Conservation (phyloP, 2,888 invertebrate genomes). For the Agrotis clavis region DNA sequence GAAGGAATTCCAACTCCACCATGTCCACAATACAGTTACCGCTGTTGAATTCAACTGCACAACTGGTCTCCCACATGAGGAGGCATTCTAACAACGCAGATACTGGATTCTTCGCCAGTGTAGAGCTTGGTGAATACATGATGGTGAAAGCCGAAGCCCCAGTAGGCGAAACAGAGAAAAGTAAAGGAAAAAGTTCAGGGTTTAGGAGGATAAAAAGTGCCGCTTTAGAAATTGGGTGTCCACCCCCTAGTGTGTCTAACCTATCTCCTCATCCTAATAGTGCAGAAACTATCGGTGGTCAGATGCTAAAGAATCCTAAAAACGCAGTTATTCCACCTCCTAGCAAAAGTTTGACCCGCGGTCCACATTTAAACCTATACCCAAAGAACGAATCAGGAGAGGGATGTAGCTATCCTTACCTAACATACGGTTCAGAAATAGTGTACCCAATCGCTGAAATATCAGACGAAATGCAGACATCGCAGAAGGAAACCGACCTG, state of each 20-base stretch:
- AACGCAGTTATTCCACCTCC: slow-evolving; percentile 93
- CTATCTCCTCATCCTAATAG: slow-evolving; percentile 96
- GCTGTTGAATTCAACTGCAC: slow-evolving; percentile 87
- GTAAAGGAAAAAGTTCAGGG: slow-evolving; percentile 91
- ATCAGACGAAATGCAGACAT: slow-evolving; percentile 94
- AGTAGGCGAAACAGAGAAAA: slow-evolving; percentile 82
- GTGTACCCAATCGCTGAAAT: slow-evolving; percentile 96
- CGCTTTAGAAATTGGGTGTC: slow-evolving; percentile 93
- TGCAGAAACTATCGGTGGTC: slow-evolving; percentile 94
- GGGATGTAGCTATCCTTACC: slow-evolving; percentile 94
- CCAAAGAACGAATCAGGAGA: slow-evolving; percentile 93
- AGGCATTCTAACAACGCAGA: slow-evolving; percentile 92
- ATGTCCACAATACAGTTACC: slow-evolving; percentile 92
- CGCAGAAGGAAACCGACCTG: slow-evolving; percentile 92
- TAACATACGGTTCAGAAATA: slow-evolving; percentile 94
- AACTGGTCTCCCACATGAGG: slow-evolving; percentile 89
- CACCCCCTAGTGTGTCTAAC: slow-evolving; percentile 93
- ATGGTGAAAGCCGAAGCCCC: slow-evolving; percentile 89
- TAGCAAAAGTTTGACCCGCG: slow-evolving; percentile 93
- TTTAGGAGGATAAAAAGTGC: slow-evolving; percentile 94
- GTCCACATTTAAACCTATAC: slow-evolving; percentile 93
- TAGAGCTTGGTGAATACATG: slow-evolving; percentile 90
- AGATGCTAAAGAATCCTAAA: slow-evolving; percentile 93
- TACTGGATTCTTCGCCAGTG: slow-evolving; percentile 90
- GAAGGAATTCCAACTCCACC: slow-evolving; percentile 92